Percentiles rank a stretch among this genome's conserved stretches.
phyloP scores from a whole-genome alignment of 1,140 invertebrate species.

The Archegozetes longisetosus region DNA sequence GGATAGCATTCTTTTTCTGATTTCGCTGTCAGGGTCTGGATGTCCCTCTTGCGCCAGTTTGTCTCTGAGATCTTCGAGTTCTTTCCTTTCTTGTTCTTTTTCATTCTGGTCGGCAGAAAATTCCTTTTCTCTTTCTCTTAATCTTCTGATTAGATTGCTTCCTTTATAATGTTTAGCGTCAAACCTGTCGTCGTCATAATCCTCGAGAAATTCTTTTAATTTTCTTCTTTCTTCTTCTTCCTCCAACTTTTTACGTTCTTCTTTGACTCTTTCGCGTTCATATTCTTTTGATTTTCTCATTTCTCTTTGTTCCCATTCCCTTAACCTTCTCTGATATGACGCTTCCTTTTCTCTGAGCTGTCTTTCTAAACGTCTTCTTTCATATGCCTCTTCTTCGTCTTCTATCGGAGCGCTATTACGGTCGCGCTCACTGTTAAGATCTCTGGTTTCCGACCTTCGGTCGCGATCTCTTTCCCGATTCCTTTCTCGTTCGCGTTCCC shows the following conservation, averaged over 20 bases:
- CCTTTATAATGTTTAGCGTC: conserved; percentile 66
- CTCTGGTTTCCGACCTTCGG: conserved; percentile 18
- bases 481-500: conserved; percentile 19
- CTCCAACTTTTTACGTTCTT: conserved; percentile 63
- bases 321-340: conserved; percentile 61
- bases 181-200: conserved; percentile 94
- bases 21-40: conserved; percentile 63
- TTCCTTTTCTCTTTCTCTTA: conserved; percentile 77
- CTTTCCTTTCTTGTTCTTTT: conserved; percentile 71
- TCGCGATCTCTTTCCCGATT: conserved; percentile 17
- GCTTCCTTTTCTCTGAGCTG: conserved; percentile 81
- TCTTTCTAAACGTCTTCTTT: conserved; percentile 74
- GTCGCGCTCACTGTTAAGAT: conserved; percentile 12
- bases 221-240: conserved; percentile 72
- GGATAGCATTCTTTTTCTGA: conserved; percentile 34
- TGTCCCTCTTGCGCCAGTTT: conserved; percentile 63
- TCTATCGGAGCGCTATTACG: conserved; percentile 40
- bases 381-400: conserved; percentile 75
- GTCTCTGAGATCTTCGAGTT: conserved; percentile 70
- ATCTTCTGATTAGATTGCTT: conserved; percentile 64
- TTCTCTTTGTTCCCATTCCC: conserved; percentile 85
- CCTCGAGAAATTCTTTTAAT: conserved; percentile 91
- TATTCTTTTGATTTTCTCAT: conserved; percentile 81
- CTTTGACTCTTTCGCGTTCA: conserved; percentile 71
- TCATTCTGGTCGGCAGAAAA: conserved; percentile 77